phyloP scores from a whole-genome alignment of 2,888 invertebrate genomes.

The Lasioglossum calceatum region DNA sequence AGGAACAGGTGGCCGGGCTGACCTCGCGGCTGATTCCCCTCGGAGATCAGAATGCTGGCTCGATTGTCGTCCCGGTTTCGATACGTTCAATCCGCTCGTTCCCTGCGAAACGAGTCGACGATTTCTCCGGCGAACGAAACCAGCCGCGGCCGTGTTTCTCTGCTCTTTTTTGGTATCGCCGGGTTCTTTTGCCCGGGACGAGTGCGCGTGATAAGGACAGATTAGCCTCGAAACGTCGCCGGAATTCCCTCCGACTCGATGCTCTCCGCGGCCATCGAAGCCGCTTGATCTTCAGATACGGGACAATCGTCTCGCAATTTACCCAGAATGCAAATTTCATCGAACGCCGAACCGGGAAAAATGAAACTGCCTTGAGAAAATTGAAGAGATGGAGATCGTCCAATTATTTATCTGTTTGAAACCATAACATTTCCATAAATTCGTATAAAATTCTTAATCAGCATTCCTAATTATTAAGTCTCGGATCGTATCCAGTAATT shows the following conservation, averaged over 20 bases:
- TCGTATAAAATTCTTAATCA: no score
- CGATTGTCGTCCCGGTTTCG: slow-evolving; percentile 46
- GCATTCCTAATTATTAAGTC: no score
- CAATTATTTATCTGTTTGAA: background rate
- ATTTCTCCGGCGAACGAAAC: slow-evolving; percentile 14
- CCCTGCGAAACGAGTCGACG: slow-evolving; percentile 34
- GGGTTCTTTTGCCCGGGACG: slow-evolving; percentile 22
- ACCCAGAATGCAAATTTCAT: background rate
- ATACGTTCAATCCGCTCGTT: slow-evolving; percentile 13
- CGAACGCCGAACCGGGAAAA: background rate
- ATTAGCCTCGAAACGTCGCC: slow-evolving; percentile 56
- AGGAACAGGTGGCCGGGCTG: slow-evolving; percentile 39
- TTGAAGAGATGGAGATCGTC: background rate
- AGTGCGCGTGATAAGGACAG: slow-evolving; percentile 39
- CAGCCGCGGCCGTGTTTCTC: background rate
- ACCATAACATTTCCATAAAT: no score
- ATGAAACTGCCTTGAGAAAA: background rate
- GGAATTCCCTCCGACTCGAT: slow-evolving; percentile 27
- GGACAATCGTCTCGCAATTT: background rate
- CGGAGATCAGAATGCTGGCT: slow-evolving; percentile 32
- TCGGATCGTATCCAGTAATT: no score
- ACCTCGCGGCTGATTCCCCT: slow-evolving; percentile 32
- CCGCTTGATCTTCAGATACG: background rate
- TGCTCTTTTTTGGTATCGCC: slow-evolving; percentile 15
- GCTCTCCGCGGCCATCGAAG: background rate